Conservation (phyloP, 2,113 vertebrate genomes). For the Albula glossodonta region DNA sequence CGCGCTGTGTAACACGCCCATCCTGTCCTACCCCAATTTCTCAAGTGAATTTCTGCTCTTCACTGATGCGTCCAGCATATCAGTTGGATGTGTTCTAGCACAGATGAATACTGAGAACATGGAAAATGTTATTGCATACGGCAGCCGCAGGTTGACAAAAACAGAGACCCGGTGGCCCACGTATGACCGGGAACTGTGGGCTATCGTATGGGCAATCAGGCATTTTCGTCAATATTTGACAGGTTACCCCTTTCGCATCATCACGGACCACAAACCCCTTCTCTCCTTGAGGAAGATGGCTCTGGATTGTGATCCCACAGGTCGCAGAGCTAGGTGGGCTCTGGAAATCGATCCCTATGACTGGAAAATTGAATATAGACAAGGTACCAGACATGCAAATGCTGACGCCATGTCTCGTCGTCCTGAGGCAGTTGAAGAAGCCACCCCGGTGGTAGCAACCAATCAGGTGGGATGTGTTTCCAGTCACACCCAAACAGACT, state of each 20-base stretch:
- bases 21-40: no score
- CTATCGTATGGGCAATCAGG: slow-evolving; percentile 27
- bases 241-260: slow-evolving; percentile 13
- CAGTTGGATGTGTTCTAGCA: slow-evolving; percentile 28
- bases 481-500: background rate
- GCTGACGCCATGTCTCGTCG: background rate
- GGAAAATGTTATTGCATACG: slow-evolving; percentile 27
- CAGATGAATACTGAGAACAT: background rate
- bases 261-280: slow-evolving; percentile 29
- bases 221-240: slow-evolving; percentile 24
- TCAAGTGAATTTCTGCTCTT: no score
- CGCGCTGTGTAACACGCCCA: no score
- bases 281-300: slow-evolving; percentile 1
- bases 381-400: slow-evolving; percentile 7
- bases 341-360: slow-evolving; percentile 22
- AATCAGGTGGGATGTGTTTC: background rate
- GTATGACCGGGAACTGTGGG: slow-evolving; percentile 33
- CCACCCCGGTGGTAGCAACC: background rate
- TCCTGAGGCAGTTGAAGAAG: background rate
- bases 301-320: slow-evolving; percentile 27
- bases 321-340: background rate
- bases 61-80: slow-evolving; percentile 22
- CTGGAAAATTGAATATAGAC: slow-evolving; percentile 13
- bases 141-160: slow-evolving; percentile 24
- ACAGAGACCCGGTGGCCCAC: slow-evolving; percentile 29